phyloP scores from a whole-genome alignment of 2,113 vertebrate genomes.

The Sardina pilchardus region DNA sequence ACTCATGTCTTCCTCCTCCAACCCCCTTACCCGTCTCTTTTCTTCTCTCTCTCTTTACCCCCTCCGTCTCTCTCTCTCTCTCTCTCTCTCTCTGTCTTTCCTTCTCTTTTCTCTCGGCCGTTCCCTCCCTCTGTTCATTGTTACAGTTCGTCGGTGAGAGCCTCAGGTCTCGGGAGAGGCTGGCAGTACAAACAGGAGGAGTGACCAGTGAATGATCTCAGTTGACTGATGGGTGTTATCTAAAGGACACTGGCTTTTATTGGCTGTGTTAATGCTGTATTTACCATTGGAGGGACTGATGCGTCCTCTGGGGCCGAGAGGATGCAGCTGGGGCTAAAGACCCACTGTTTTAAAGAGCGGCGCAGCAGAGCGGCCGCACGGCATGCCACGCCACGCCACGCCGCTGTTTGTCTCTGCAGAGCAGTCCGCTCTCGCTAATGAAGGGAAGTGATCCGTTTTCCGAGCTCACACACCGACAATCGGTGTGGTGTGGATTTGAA shows the following conservation, averaged over 20 bases:
- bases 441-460: background rate
- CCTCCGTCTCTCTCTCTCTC: conserved; percentile 24
- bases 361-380: background rate
- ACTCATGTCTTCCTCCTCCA: conserved; percentile 42
- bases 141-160: conserved; percentile 34
- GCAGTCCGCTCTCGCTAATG: background rate
- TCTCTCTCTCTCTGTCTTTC: conserved; percentile 22
- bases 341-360: background rate
- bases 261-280: conserved; percentile 40
- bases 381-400: no score
- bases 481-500: background rate
- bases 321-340: conserved; percentile 37
- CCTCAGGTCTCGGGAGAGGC: conserved; percentile 40
- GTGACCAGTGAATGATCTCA: conserved; percentile 37
- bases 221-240: conserved; percentile 47
- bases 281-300: conserved; percentile 43
- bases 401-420: background rate
- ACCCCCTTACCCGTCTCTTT: conserved; percentile 42
- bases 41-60: conserved; percentile 38
- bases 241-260: conserved; percentile 43
- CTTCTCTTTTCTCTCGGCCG: conserved; percentile 17
- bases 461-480: background rate
- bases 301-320: conserved; percentile 41
- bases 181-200: conserved; percentile 41
- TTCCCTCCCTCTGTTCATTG: conserved; percentile 20